Conservation (phyloP, 2,797 vertebrate species). For the Sebastiscus albofasciatus region DNA sequence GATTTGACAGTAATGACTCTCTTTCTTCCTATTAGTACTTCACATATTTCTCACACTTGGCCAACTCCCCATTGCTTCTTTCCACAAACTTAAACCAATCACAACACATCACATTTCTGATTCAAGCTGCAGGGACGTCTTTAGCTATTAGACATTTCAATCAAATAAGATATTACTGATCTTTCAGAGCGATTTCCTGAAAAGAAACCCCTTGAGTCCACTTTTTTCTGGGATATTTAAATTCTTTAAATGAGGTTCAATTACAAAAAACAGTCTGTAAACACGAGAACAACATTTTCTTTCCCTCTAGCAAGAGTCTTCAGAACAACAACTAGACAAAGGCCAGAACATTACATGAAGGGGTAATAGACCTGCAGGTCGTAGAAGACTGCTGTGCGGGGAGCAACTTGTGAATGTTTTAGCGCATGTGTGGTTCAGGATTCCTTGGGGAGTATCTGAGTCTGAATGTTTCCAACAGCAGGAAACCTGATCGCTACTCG, state of each 20-base stretch:
- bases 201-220: background rate
- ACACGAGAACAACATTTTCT: background rate
- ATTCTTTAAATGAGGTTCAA: background rate
- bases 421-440: background rate
- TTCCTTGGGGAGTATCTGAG: background rate
- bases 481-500: slow-evolving; percentile 10
- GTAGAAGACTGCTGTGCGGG: background rate
- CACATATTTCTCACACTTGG: background rate
- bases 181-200: background rate
- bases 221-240: background rate
- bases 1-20: slow-evolving; percentile 1
- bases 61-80: background rate
- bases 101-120: background rate
- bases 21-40: background rate
- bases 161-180: background rate
- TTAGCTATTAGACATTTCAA: background rate
- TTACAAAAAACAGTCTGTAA: background rate
- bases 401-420: slow-evolving; percentile 7
- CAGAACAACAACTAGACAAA: background rate
- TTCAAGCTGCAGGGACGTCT: background rate
- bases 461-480: slow-evolving; percentile 26
- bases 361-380: background rate
- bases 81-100: background rate
- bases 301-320: background rate
- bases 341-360: background rate